Percentiles rank a stretch among this genome's conserved stretches.
Evolutionary conservation across 2,797 vertebrate species (phyloP).

Genomic region (Jordanella pulchra): DNA sequence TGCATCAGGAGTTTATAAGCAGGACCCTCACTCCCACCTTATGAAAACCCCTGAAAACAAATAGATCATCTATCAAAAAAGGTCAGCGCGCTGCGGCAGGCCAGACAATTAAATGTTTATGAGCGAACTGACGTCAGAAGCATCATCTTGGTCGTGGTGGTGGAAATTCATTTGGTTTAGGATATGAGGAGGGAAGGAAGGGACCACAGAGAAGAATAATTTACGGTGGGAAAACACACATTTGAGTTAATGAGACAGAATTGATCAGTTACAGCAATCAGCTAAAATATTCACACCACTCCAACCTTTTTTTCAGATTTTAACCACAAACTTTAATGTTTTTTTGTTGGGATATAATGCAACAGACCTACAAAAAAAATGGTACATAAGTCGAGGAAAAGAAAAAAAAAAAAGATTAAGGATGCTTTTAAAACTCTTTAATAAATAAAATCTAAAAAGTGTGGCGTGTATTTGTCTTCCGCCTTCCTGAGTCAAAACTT

Average conservation of each 20-base stretch:
- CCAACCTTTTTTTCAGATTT: not conserved
- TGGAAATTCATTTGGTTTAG: conserved; percentile 51
- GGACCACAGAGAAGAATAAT: conserved; percentile 35
- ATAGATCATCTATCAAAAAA: conserved; percentile 54
- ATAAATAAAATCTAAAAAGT: conserved; percentile 5
- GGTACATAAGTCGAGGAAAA: not conserved
- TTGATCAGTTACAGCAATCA: not conserved
- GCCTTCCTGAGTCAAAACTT: not conserved
- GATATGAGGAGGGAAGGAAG: conserved; percentile 48
- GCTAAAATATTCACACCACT: not conserved
- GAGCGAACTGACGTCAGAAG: conserved; percentile 60
- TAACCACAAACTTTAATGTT: not conserved
- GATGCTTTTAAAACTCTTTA: not conserved
- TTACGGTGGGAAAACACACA: conserved; percentile 41
- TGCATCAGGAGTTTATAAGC: conserved; percentile 44
- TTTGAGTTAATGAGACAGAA: conserved; percentile 40
- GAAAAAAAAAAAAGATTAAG: not conserved
- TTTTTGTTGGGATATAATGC: conserved; percentile 6
- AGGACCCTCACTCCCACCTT: conserved; percentile 12
- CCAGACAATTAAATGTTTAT: conserved; percentile 59
- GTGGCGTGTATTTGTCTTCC: not conserved
- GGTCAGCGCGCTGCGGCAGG: conserved; percentile 59
- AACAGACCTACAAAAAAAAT: not conserved
- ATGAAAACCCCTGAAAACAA: conserved; percentile 59
- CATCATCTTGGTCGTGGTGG: conserved; percentile 31